Evolutionary conservation across 2,888 invertebrate species (phyloP).

Genomic region (Lithophane ornitopus): DNA sequence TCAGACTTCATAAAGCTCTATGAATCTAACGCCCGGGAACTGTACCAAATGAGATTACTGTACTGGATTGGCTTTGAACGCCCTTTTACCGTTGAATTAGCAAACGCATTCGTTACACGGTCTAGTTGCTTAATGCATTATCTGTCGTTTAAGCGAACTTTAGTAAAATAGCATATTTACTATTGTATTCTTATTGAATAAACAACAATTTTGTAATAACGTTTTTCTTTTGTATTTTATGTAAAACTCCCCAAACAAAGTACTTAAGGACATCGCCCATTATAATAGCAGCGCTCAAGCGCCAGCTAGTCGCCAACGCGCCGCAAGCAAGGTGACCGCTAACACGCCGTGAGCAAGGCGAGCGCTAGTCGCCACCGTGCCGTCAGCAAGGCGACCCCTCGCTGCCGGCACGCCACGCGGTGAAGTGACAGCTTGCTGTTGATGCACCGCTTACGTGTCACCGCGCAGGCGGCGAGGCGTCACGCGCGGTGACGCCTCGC

Average conservation of each 20-base stretch:
- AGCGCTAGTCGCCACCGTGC: too few species aligned
- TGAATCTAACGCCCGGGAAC: not conserved
- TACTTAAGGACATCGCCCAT: too few species aligned
- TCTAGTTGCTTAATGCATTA: slow-evolving; percentile 10
- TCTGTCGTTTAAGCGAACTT: slow-evolving; percentile 45
- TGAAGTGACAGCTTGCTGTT: too few species aligned
- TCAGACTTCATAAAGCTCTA: not conserved
- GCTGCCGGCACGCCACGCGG: too few species aligned
- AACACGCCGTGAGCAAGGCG: too few species aligned
- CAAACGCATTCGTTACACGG: slow-evolving; percentile 10
- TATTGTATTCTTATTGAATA: slow-evolving; percentile 55
- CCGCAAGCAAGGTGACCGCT: too few species aligned
- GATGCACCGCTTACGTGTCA: too few species aligned
- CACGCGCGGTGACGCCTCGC: too few species aligned
- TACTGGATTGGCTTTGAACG: not conserved
- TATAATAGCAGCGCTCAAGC: too few species aligned
- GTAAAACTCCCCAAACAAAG: not conserved
- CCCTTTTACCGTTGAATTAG: not conserved
- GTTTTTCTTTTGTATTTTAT: slow-evolving; percentile 9
- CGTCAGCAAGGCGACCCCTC: too few species aligned
- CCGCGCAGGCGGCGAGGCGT: too few species aligned
- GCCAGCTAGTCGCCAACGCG: too few species aligned
- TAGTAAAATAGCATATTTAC: slow-evolving; percentile 46
- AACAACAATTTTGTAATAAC: slow-evolving; percentile 35
- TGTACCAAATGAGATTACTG: slow-evolving; percentile 10